phyloP scores from a whole-genome alignment of 2,113 vertebrate species.

The Ranitomeya imitator region DNA sequence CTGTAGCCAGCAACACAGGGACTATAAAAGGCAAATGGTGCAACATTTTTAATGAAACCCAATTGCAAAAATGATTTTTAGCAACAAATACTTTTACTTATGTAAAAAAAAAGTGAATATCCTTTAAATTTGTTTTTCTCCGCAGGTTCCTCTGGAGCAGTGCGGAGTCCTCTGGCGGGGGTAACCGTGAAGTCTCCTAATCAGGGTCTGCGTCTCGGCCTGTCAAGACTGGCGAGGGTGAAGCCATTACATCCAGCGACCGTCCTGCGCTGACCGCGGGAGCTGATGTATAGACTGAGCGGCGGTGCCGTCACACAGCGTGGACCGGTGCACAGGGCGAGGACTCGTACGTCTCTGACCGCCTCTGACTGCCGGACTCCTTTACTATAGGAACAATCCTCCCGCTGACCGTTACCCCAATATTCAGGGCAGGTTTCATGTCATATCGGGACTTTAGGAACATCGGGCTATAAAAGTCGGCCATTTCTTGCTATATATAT shows the following conservation, averaged over 20 bases:
- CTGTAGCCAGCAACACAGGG: too few relatives aligned
- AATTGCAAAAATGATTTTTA: too few relatives aligned
- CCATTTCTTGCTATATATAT: too few relatives aligned
- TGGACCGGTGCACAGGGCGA: background rate
- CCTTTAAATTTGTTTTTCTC: conserved; percentile 2
- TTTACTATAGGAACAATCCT: too few relatives aligned
- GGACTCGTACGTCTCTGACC: background rate
- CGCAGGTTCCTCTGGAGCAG: conserved; percentile 75
- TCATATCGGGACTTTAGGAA: too few relatives aligned
- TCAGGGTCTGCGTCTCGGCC: conserved; percentile 86
- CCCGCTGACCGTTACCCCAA: too few relatives aligned
- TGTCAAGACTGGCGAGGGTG: conserved; percentile 87
- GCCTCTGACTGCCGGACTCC: background rate
- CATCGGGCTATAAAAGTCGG: too few relatives aligned
- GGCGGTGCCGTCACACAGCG: background rate
- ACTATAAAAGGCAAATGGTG: too few relatives aligned
- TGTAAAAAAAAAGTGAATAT: too few relatives aligned
- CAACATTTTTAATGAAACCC: too few relatives aligned
- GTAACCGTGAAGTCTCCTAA: conserved; percentile 76
- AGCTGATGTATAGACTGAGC: background rate
- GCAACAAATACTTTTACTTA: too few relatives aligned
- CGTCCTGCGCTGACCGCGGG: conserved; percentile 67
- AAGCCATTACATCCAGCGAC: conserved; percentile 86
- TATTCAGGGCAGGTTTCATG: too few relatives aligned
- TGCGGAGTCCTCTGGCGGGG: conserved; percentile 58